These are phyloP conservation scores for Escarpia spicata DNA, from an alignment of 2,888 invertebrate species.

Conservation along the genomic window DNA sequence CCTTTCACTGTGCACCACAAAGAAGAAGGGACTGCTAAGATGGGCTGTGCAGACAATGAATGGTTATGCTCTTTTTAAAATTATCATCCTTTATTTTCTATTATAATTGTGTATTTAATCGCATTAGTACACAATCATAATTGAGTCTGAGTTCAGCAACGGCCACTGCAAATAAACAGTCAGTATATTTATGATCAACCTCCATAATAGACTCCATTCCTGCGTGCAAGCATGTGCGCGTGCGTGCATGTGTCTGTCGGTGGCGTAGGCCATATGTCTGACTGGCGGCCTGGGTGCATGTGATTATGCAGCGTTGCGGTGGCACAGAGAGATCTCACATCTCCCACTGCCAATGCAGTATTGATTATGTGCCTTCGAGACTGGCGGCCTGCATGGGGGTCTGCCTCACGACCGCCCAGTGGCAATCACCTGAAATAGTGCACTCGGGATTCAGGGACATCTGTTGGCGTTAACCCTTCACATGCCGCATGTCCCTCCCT, in stretches of 20 bases:
- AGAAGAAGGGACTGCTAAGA: not conserved
- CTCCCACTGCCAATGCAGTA: not conserved
- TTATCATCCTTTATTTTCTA: too few species aligned
- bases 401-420: not conserved
- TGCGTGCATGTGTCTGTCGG: not conserved
- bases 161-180: not conserved
- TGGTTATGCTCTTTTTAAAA: not conserved
- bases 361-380: not conserved
- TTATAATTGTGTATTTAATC: not conserved
- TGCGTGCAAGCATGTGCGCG: not conserved
- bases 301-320: not conserved
- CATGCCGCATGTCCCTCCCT: not conserved
- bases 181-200: not conserved
- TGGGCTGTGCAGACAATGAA: not conserved
- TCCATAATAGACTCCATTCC: not conserved
- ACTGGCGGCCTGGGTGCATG: not conserved
- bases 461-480: slow-evolving; percentile 12
- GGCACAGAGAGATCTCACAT: not conserved
- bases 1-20: too few species aligned
- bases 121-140: not conserved
- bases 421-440: slow-evolving; percentile 16
- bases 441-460: not conserved
- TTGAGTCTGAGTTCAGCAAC: not conserved
- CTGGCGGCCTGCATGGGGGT: not conserved
- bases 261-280: slow-evolving; percentile 11